Base-by-base conservation (phyloP, 37 sponge, comb jelly and placozoan genomes). In the Agelas oroides region DNA sequence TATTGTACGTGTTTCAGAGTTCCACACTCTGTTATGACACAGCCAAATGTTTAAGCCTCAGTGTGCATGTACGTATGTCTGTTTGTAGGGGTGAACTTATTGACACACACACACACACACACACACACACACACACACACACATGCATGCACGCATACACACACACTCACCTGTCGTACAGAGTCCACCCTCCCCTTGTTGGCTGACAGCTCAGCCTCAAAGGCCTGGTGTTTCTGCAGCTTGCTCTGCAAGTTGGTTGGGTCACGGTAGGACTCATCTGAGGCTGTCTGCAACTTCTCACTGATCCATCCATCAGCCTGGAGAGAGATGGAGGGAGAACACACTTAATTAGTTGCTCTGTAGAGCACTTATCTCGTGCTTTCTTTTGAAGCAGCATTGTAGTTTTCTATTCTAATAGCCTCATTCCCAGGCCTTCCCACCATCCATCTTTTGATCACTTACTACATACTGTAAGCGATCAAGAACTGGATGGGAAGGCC, bases 191-290 rank as follows among this genome's bases (percentile, higher is more conserved):
- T 74, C 16, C 85, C 94, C 75, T 88, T 83, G 64, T 95, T 92
- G 67, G 96, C 84, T 0, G 87, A 65, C 67, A 95, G 88, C 77
- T 97, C 98, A 25, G 94, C 93, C 81, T 95, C 96, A 62, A 95
- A 95, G 28, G 98, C 90, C 53, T 90, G 83, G 79, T 97, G 98
- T 41, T 95, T 88, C 87, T 97, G 95, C 41, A 97, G 86, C 75
- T 97, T 97, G 72, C 74, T 76, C 84, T 92, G 95, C 8, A 97
- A 89, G 82, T 97, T 95, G 36, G 89, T 90, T 1, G 86, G 93
- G 31, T 97, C 98, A 19, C 75, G 57, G 78, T 93, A 97, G 71
- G 84, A 80, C 87, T 97, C 98, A 53, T 97, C 98, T 39, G 82
- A 81, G 13, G 98, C 95, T 20, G 79, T 81, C 78, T 92, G 90